Evolutionary conservation across 2,797 vertebrate species (phyloP), one percentile per base, ranked within the genome.

Genomic region (Harpagifer antarcticus): DNA sequence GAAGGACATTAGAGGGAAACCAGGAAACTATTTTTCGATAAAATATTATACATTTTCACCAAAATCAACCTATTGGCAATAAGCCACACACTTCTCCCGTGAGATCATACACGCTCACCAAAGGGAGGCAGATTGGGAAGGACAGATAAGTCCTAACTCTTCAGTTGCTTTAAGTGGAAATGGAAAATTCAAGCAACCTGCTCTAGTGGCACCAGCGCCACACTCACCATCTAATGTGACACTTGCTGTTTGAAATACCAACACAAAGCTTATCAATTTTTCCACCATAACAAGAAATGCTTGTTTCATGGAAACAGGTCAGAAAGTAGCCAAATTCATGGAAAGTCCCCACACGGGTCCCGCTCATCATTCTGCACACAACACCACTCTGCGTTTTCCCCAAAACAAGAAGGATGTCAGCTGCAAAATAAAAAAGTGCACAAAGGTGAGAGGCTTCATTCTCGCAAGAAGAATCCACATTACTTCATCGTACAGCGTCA

Each of bases 221-320:
- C 65, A 63, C 54, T 66, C 58, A 64, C 55, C 74, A 64, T 88
- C 67, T 69, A 88, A 93, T 92, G 47, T 92, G 91, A 90, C 90
- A 94, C 91, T 91, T 78, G 63, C 66, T 94, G 91, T 94, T 94
- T 94, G 70, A 84, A 79, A 76, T 91, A 87, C 64, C 86, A 93
- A 95, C 94, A 94, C 94, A 94, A 81, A 81, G 81, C 87, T 86
- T 88, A 81, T 78, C 79, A 75, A 57, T 70, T 83, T 93, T 94
- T 91, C 92, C 92, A 89, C 86, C 82, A 60, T 83, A 86, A 83
- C 83, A 85, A 82, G 77, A 86, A 87, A 73, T 75, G 78, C 78
- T 71, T 60, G 76, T 79, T 76, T 84, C 78, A 50, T 76, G 83
- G 86, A 90, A 91, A 90, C 76, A 49, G 76, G 69, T 63, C 76